Conservation (phyloP, 1,140 invertebrate species). For the Drosophila kikkawai region DNA sequence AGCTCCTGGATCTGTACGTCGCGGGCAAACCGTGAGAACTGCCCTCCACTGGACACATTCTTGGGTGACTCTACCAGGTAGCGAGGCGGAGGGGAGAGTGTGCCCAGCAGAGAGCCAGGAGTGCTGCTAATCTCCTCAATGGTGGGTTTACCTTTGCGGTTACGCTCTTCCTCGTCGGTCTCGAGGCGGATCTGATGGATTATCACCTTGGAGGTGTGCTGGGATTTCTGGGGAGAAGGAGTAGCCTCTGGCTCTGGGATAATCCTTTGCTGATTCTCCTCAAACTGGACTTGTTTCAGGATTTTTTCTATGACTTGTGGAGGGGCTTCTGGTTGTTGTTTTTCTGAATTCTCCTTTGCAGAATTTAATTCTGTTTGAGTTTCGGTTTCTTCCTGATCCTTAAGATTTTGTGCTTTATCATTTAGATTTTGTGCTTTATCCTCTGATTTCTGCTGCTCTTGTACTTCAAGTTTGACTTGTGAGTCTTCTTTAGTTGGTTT, state of each 20-base stretch:
- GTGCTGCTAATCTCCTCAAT: slow-evolving; percentile 71
- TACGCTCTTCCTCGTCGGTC: slow-evolving; percentile 45
- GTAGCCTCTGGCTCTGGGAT: background rate
- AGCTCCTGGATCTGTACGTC: slow-evolving; percentile 75
- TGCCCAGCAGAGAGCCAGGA: slow-evolving; percentile 37
- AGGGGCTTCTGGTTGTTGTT: background rate
- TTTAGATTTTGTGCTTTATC: background rate
- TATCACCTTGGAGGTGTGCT: slow-evolving; percentile 71
- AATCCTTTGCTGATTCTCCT: background rate
- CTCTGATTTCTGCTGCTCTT: background rate
- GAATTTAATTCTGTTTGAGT: background rate
- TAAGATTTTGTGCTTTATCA: background rate
- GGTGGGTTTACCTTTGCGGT: slow-evolving; percentile 53
- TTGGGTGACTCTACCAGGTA: slow-evolving; percentile 72
- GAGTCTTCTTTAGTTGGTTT: background rate
- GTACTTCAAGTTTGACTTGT: slow-evolving; percentile 1
- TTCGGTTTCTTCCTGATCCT: background rate
- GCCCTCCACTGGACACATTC: slow-evolving; percentile 21
- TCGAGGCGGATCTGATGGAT: slow-evolving; percentile 76
- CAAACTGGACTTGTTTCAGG: background rate
- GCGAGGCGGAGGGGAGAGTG: slow-evolving; percentile 66
- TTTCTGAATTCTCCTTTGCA: background rate
- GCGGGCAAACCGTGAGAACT: slow-evolving; percentile 55
- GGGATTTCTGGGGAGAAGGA: slow-evolving; percentile 6
- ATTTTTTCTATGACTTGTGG: background rate